A percentile compares a stretch with the other conserved stretches of the same genome.
Evolutionary conservation across 1,140 invertebrate genomes (phyloP).

Genomic region (Monochamus saltuarius): DNA sequence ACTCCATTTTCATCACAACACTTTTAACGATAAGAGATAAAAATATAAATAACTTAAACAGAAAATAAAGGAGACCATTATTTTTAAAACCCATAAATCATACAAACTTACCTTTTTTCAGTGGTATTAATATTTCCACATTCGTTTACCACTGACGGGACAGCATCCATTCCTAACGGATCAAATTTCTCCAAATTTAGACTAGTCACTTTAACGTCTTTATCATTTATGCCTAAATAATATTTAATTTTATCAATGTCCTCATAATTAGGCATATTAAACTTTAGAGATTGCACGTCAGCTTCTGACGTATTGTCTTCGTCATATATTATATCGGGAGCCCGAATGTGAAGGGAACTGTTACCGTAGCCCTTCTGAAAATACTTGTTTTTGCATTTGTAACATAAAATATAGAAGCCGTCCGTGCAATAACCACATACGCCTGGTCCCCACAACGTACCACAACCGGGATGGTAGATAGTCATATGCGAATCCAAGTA

Average conservation of each 20-base stretch:
- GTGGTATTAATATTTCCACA: constrained; percentile 17
- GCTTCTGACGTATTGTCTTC: constrained; percentile 43
- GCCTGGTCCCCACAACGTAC: constrained; percentile 47
- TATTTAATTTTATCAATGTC: constrained; percentile 39
- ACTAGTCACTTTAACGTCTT: constrained; percentile 48
- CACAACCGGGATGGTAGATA: constrained; percentile 56
- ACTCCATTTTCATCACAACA: too few relatives aligned
- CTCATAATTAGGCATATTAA: constrained; percentile 37
- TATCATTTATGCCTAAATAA: constrained; percentile 37
- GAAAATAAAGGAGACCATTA: too few relatives aligned
- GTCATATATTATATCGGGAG: constrained; percentile 48
- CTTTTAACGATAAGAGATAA: too few relatives aligned
- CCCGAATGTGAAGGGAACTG: constrained; percentile 31
- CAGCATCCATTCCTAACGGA: constrained; percentile 57
- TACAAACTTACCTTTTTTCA: constrained; percentile 13
- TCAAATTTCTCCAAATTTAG: constrained; percentile 53
- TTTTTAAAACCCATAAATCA: too few relatives aligned
- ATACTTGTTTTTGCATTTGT: constrained; percentile 56
- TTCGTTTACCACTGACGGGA: constrained; percentile 47
- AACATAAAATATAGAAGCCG: constrained; percentile 55
- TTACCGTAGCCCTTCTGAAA: constrained; percentile 32
- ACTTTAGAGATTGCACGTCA: constrained; percentile 38
- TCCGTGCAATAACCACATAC: constrained; percentile 54
- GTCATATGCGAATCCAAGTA: constrained; percentile 49
- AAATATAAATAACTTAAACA: too few relatives aligned